phyloP scores from a whole-genome alignment of 2,113 vertebrate species.

The Mola mola region DNA sequence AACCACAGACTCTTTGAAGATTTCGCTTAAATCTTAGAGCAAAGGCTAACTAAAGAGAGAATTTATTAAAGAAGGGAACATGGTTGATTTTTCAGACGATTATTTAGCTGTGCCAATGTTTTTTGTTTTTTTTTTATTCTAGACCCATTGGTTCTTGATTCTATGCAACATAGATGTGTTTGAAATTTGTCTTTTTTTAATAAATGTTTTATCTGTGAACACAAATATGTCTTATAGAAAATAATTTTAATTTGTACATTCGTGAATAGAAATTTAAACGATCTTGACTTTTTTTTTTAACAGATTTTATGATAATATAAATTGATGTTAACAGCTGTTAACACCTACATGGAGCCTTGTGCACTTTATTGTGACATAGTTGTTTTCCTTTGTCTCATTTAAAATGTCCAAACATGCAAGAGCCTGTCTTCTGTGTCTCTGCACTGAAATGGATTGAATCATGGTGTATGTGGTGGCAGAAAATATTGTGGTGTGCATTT shows the following conservation, averaged over 20 bases:
- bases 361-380: slow-evolving; percentile 80
- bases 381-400: slow-evolving; percentile 60
- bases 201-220: slow-evolving; percentile 77
- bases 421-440: slow-evolving; percentile 61
- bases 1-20: slow-evolving; percentile 46
- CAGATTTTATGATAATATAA: slow-evolving; percentile 79
- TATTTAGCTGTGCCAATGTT: slow-evolving; percentile 86
- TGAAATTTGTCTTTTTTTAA: slow-evolving; percentile 80
- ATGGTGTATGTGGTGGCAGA: slow-evolving; percentile 48
- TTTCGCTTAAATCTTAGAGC: slow-evolving; percentile 55
- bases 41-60: slow-evolving; percentile 28
- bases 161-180: slow-evolving; percentile 94
- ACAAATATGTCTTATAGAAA: slow-evolving; percentile 69
- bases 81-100: slow-evolving; percentile 57
- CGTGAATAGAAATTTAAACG: slow-evolving; percentile 51
- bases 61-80: slow-evolving; percentile 17
- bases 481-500: slow-evolving; percentile 61
- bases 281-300: slow-evolving; percentile 68
- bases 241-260: slow-evolving; percentile 85
- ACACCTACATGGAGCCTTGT: slow-evolving; percentile 74
- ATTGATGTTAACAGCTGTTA: slow-evolving; percentile 71
- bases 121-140: slow-evolving; percentile 64
- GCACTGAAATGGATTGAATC: slow-evolving; percentile 55
- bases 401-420: slow-evolving; percentile 46
- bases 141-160: slow-evolving; percentile 87